A percentile compares a stretch with the other conserved stretches of the same genome.
Conservation (phyloP, 2,797 vertebrate species). For the Masticophis lateralis region DNA sequence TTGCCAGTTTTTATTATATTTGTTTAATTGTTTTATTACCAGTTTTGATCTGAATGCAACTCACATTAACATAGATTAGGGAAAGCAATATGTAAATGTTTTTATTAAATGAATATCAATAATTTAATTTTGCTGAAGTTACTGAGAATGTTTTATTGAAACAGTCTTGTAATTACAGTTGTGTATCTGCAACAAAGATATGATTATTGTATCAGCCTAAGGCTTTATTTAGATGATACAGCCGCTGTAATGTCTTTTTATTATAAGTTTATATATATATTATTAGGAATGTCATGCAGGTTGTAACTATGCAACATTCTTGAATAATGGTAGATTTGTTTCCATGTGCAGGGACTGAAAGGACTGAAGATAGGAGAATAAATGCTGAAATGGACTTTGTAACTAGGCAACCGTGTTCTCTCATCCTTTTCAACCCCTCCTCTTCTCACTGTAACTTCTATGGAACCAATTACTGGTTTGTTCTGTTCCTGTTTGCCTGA, state of each 20-base stretch:
- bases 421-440: neutral
- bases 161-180: neutral
- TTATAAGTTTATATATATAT: neutral
- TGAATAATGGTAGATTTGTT: neutral
- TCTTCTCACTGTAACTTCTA: neutral
- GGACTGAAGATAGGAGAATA: neutral
- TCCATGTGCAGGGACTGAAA: neutral
- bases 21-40: neutral
- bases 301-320: neutral
- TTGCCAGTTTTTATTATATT: neutral
- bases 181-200: neutral
- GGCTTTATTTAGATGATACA: neutral
- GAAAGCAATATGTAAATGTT: neutral
- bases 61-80: neutral
- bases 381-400: neutral
- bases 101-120: neutral
- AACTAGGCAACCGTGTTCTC: neutral
- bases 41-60: neutral
- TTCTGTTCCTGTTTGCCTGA: neutral
- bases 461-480: neutral
- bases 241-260: neutral
- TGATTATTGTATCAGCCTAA: neutral
- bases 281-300: neutral
- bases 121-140: neutral
- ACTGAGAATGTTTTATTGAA: neutral